phyloP scores from a whole-genome alignment of 35 echinoderm and acorn worm genomes.

The Patiria miniata region DNA sequence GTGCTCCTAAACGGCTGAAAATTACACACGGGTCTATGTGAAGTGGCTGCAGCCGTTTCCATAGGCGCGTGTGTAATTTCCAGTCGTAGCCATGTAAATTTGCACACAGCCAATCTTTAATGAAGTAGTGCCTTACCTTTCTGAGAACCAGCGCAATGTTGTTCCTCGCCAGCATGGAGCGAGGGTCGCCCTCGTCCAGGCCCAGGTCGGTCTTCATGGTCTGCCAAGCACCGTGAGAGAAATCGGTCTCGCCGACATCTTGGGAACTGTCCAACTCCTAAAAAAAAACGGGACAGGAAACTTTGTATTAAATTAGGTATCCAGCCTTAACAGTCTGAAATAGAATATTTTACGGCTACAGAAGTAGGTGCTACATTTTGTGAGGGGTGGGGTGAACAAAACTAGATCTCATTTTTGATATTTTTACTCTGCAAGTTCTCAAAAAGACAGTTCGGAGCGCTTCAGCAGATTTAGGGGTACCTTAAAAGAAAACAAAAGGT shows the following conservation, averaged over 20 bases:
- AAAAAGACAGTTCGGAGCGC: too few relatives aligned
- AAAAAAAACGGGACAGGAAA: not conserved
- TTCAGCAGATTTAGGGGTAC: too few relatives aligned
- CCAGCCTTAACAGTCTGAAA: conserved; percentile 13
- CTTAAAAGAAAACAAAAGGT: not conserved
- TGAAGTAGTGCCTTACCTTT: conserved; percentile 63
- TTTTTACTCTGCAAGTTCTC: too few relatives aligned
- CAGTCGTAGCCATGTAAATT: too few relatives aligned
- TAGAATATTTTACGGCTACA: conserved; percentile 9
- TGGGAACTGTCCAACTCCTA: conserved; percentile 32
- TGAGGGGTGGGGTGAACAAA: too few relatives aligned
- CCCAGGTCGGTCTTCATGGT: conserved; percentile 80
- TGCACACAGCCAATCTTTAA: too few relatives aligned
- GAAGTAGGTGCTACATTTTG: conserved; percentile 14
- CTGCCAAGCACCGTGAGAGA: conserved; percentile 78
- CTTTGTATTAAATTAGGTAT: not conserved
- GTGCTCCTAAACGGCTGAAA: too few relatives aligned
- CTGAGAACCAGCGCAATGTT: conserved; percentile 83
- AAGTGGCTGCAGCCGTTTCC: too few relatives aligned
- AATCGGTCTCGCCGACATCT: conserved; percentile 62
- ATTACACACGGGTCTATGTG: too few relatives aligned
- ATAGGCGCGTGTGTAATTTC: too few relatives aligned
- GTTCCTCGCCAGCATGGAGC: conserved; percentile 64
- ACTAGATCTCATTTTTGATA: too few relatives aligned
- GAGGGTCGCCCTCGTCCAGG: conserved; percentile 55